Evolutionary conservation across 2,888 invertebrate species (phyloP), one percentile per base, ranked within the genome.

Genomic region (Synergus itoensis): DNA sequence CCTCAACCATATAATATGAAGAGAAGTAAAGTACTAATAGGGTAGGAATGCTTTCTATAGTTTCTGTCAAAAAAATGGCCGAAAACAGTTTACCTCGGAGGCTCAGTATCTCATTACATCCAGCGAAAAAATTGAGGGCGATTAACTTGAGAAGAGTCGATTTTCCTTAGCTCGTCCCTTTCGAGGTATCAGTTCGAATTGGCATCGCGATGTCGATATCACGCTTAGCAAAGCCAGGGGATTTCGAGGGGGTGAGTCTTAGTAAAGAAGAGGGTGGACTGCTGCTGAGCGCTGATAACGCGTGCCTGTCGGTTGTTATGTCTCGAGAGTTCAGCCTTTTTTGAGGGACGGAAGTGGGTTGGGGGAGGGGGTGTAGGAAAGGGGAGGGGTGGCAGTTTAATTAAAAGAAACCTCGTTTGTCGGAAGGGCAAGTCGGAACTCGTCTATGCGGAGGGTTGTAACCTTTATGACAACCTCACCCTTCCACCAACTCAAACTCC

Each of bases 201-300:
- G 84, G 84, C 81, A 83, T 83, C 80, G 81, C 81, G 83, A 85
- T 83, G 85, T 86, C 87, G 87, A 87, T 86, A 86, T 85, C 85
- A 84, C 83, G 85, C 86, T 84, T 85, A 85, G 84, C 84, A 82
- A 81, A 82, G 82, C 82, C 81, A 79, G 81, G 82, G 83, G 79
- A 82, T 84, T 83, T 82, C 80, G 78, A 83, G 82, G 78, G 83
- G 65, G 65, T 36, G 73, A 21, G 62, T 62, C 76, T 60, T 76
- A 62, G 62, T 41, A 28, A 76, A 76, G 80, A 81, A 81, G 81
- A 84, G 79, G 81, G 79, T 77, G 84, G 84, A 85, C 86, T 84
- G 87, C 90, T 90, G 91, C 89, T 84, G 85, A 87, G 86, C 87
- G 88, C 91, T 90, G 91, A 91, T 91, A 91, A 91, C 90, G 89